Evolutionary conservation across 1,140 invertebrate species (phyloP).

Genomic region (Drosophila kepulauana): DNA sequence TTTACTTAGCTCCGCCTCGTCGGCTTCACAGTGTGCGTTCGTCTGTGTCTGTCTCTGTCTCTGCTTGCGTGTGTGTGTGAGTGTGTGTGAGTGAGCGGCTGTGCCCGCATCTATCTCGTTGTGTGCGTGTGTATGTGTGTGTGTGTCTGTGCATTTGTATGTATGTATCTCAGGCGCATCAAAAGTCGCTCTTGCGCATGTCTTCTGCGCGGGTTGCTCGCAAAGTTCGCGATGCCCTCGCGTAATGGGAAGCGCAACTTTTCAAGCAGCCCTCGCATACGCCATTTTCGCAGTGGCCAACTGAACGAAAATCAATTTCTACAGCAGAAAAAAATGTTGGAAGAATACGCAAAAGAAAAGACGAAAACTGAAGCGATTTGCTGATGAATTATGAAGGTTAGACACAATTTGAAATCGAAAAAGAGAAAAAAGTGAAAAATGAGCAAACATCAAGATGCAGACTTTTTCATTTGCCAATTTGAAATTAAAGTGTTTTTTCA

Average conservation of each 20-base stretch:
- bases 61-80: constrained; percentile 8
- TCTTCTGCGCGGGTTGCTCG: constrained; percentile 65
- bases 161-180: constrained; percentile 62
- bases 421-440: not conserved
- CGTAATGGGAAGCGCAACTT: constrained; percentile 5
- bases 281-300: constrained; percentile 69
- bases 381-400: constrained; percentile 19
- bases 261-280: constrained; percentile 48
- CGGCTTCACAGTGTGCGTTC: constrained; percentile 58
- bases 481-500: not conserved
- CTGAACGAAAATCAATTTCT: constrained; percentile 76
- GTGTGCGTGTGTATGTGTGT: constrained; percentile 26
- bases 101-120: constrained; percentile 61
- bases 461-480: not conserved
- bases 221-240: constrained; percentile 30
- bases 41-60: constrained; percentile 21
- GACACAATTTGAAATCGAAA: not conserved
- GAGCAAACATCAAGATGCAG: not conserved
- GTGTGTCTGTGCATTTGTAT: constrained; percentile 40
- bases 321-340: constrained; percentile 21
- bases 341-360: constrained; percentile 15
- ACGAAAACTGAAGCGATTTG: constrained; percentile 1
- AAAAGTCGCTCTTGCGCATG: constrained; percentile 79
- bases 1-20: constrained; percentile 84
- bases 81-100: constrained; percentile 47